Evolutionary conservation across 2,797 vertebrate genomes (phyloP).

Genomic region (Paguma larvata): DNA sequence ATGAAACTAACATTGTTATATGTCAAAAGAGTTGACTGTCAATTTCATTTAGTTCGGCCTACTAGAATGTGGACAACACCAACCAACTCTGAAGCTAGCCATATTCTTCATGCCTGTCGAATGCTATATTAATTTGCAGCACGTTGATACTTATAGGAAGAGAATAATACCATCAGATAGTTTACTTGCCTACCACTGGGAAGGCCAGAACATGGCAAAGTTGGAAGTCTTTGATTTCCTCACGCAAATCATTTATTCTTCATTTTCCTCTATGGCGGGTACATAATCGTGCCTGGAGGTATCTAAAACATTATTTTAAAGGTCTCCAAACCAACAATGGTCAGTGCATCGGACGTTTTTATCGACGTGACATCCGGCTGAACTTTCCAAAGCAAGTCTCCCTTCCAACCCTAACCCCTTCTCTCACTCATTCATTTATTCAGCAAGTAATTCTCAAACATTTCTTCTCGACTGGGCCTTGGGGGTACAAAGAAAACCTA

Average conservation of each 20-base stretch:
- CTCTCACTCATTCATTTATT: slow-evolving; percentile 32
- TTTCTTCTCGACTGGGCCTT: background rate
- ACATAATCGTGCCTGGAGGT: background rate
- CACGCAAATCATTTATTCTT: slow-evolving; percentile 22
- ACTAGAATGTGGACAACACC: background rate
- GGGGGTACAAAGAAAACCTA: slow-evolving; percentile 2
- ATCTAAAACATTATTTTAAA: slow-evolving; percentile 4
- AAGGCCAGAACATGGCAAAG: background rate
- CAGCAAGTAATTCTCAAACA: background rate
- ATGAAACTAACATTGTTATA: background rate
- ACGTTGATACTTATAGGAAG: background rate
- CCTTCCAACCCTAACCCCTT: background rate
- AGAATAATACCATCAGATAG: background rate
- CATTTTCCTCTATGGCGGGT: background rate
- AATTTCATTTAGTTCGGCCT: slow-evolving; percentile 2
- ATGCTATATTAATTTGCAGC: background rate
- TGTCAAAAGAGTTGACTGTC: background rate
- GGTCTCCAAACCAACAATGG: slow-evolving; percentile 1
- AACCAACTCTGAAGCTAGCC: background rate
- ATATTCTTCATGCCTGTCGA: slow-evolving; percentile 38
- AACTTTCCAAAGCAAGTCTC: slow-evolving; percentile 22
- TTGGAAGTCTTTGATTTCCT: background rate
- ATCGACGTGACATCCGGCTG: background rate
- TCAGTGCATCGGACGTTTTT: background rate
- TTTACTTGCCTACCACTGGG: background rate